These are phyloP conservation scores for Bostrychus sinensis DNA, from an alignment of 2,113 vertebrate species.

Conservation along the genomic window DNA sequence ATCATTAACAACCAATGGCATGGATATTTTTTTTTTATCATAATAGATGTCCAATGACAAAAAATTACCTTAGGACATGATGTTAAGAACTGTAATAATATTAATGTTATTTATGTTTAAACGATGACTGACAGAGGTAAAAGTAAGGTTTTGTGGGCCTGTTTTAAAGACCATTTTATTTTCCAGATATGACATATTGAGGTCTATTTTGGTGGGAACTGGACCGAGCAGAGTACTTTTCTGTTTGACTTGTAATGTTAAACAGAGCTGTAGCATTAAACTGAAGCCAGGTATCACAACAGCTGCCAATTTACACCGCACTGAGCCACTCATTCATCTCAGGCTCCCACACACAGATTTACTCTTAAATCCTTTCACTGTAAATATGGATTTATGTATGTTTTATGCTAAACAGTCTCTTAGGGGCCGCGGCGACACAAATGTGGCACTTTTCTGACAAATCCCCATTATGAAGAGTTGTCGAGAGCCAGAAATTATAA, in stretches of 20 bases:
- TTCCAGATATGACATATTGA: not conserved
- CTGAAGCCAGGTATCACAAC: slow-evolving; percentile 5
- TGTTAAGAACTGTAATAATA: too few relatives aligned
- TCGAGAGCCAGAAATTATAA: slow-evolving; percentile 12
- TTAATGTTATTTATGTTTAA: too few relatives aligned
- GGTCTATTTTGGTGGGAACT: not conserved
- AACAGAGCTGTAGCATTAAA: slow-evolving; percentile 5
- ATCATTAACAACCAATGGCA: too few relatives aligned
- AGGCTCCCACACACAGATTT: slow-evolving; percentile 17
- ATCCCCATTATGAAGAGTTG: slow-evolving; percentile 9
- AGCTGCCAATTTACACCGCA: slow-evolving; percentile 18
- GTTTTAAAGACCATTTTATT: too few relatives aligned
- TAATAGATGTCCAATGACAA: too few relatives aligned
- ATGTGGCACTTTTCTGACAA: slow-evolving; percentile 2
- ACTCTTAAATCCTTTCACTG: slow-evolving; percentile 13
- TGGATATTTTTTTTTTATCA: too few relatives aligned
- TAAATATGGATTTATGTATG: slow-evolving; percentile 14
- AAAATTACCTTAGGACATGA: too few relatives aligned
- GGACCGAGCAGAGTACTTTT: not conserved
- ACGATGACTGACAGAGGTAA: too few relatives aligned
- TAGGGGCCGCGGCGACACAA: slow-evolving; percentile 17
- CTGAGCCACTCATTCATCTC: slow-evolving; percentile 22
- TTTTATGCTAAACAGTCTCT: slow-evolving; percentile 13
- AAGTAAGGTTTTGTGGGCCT: too few relatives aligned
- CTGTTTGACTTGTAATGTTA: not conserved